Base-by-base conservation (phyloP, 1,140 invertebrate genomes). In the Papilio dardanus region DNA sequence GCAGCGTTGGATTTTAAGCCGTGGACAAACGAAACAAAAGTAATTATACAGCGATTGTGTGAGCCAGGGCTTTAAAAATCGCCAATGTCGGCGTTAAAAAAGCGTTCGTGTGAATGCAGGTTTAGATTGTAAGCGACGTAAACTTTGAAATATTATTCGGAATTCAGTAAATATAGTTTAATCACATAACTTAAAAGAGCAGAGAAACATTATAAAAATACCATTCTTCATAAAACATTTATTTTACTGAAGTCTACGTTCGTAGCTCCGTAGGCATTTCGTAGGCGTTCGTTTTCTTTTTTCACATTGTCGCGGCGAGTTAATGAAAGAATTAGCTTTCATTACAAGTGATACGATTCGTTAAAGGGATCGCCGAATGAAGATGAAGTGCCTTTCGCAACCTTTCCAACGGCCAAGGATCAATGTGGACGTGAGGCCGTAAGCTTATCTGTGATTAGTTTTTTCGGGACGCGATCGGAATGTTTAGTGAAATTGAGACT, bases 271-370 rank as follows among this genome's bases (percentile, higher is more conserved):
- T 68, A 40, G 35, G 33, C 31, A 50, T 7, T n/a, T 31, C 30
- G 30, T 19, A 16, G 35, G 31, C 87, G 85, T 92, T 89, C 85
- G 83, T 92, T 90, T 88, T 90, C 79, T 85, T 89, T 82, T 88
- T 90, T 88, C 86, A 88, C 86, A 86, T 90, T 92, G 89, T 92
- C 90, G 92, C 92, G 85, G 81, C 81, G 79, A 87, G 86, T 86
- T 93, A 93, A 93, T 93, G 92, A 93, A 92, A 91, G 92, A 93
- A 93, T 93, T 93, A 92, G 91, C 90, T 90, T 93, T 92, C 91
- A 92, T 93, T 92, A 93, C 90, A 86, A 86, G 80, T 87, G 86
- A 92, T 91, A 89, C 87, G 90, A 88, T 88, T 87, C 87, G 90
- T 91, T 91, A 91, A 92, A 93, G 88, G 86, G 88, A 88, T 91